A percentile compares a stretch with the other conserved stretches of the same genome.
Conservation (phyloP, 2,797 vertebrate genomes). For the Eulemur coronatus region DNA sequence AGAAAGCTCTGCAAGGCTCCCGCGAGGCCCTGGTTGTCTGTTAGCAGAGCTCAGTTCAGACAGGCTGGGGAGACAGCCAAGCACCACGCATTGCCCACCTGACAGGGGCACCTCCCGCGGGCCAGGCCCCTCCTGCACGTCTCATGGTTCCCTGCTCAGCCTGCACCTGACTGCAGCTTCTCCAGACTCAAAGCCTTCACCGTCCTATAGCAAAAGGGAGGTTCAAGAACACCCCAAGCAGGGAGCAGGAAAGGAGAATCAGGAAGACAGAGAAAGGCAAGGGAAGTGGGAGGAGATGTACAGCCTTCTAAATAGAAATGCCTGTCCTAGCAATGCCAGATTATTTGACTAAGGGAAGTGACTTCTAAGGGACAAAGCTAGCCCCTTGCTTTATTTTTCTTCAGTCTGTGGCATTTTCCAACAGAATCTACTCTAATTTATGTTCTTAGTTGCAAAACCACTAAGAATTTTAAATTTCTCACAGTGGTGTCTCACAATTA, state of each 20-base stretch:
- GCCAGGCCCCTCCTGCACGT: background rate
- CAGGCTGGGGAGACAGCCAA: background rate
- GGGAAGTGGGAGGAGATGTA: too few species aligned
- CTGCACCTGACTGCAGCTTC: background rate
- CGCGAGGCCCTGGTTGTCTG: background rate
- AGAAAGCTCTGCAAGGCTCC: background rate
- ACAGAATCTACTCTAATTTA: background rate
- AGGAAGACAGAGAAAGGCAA: fast-evolving
- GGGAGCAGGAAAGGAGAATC: background rate
- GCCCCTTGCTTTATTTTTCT: background rate
- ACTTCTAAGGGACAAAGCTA: background rate
- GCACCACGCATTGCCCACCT: background rate
- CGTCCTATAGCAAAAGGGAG: background rate
- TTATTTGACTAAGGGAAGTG: too few species aligned
- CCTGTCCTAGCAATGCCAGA: too few species aligned
- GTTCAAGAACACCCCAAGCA: too few species aligned
- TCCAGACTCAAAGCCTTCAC: background rate
- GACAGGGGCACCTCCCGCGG: background rate
- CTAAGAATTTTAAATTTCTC: background rate
- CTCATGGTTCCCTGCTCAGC: background rate
- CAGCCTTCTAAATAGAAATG: background rate
- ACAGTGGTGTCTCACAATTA: background rate
- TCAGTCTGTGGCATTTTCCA: background rate
- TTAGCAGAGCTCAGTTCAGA: background rate
- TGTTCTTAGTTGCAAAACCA: background rate